Evolutionary conservation across 2,888 invertebrate genomes (phyloP).

Genomic region (Megaustenia siamemsis): DNA sequence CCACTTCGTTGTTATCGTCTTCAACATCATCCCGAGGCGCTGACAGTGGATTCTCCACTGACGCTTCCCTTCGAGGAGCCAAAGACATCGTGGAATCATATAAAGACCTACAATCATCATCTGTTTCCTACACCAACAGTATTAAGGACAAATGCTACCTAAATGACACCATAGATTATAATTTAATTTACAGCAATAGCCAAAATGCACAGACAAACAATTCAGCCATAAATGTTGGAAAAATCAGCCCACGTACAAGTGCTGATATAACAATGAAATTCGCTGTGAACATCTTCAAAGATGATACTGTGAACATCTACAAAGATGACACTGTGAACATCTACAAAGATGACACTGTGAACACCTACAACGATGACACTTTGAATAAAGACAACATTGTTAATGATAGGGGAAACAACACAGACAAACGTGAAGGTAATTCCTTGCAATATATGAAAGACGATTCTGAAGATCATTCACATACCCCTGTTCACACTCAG

Average conservation of each 20-base stretch:
- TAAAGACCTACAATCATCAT: not conserved
- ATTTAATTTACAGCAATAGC: not conserved
- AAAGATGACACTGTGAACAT: not conserved
- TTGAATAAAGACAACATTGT: not conserved
- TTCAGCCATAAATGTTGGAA: no score
- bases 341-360: not conserved
- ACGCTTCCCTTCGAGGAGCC: not conserved
- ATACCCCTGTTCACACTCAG: not conserved
- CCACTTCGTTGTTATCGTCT: not conserved
- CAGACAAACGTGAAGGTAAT: not conserved
- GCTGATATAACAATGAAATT: not conserved
- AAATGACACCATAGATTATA: not conserved
- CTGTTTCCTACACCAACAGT: not conserved
- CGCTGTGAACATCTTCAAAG: not conserved
- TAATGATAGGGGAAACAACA: not conserved
- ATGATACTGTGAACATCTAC: not conserved
- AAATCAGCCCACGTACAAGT: no score
- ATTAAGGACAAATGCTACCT: not conserved
- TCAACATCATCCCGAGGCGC: not conserved
- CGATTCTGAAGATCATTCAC: not conserved
- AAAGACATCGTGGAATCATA: not conserved
- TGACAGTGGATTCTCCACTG: constrained; percentile 29
- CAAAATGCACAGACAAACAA: not conserved
- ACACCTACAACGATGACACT: not conserved
- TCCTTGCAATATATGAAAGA: not conserved